Evolutionary conservation across 2,113 vertebrate genomes (phyloP), one percentile per base, ranked within the genome.

Genomic region (Antechinus flavipes): DNA sequence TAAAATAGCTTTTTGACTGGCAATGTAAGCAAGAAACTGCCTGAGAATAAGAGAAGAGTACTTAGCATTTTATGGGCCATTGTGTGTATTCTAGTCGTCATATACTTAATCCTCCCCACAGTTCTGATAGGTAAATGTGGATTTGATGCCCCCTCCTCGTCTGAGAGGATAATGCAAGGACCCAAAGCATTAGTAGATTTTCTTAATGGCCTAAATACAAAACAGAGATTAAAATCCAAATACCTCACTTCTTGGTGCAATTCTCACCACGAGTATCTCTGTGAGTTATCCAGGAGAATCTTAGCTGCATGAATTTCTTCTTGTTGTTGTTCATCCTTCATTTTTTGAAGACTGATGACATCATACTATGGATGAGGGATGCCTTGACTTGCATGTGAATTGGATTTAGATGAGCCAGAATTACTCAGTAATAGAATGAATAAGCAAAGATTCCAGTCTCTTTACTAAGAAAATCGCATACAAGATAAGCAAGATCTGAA

Each of bases 1-100:
- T 76, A 93, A 93, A 46, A 94, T 0, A 54, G 49, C 56, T 95
- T 92, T 92, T 94, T 94, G n/a, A 90, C 12, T 26, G 26, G 26
- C 1, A 91, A 50, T n/a, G 35, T 58, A 94, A 55, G 23, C 11
- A 50, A 93, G 47, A 91, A 84, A 94, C 2, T 89, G 91, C 84
- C 23, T 2, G 14, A 23, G 1, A 90, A 68, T 56, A 46, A 42
- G 68, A 89, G 23, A 91, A 1, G 19, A 94, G 84, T 55, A 93
- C 3, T 91, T 90, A 54, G 12, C 12, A 42, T 27, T 91, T 93
- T 90, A 35, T 90, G 91, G 9, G 27, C 68, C 25, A 89, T 76
- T 56, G 35, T 61, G 42, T 54, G 90, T 54, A 58, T 94, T 90
- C 27, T 19, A 92, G 0, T 54, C 54, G 91, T 91, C 84, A 84